Base-by-base conservation (phyloP, 2,113 vertebrate species). In the Engraulis encrasicolus region DNA sequence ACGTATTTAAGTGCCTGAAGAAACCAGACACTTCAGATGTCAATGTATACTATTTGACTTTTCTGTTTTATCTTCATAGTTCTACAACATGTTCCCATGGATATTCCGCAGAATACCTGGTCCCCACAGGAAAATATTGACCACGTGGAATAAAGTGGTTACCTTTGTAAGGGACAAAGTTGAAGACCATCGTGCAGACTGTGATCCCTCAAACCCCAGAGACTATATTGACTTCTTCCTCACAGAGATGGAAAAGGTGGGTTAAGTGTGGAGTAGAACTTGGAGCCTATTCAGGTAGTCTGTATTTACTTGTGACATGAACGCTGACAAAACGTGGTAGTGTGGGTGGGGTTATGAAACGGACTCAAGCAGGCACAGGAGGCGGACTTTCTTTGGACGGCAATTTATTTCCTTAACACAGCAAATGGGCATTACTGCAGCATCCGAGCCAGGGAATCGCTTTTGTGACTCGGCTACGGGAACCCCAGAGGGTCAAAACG, bases 191-290 rank as follows among this genome's bases (percentile, higher is more conserved):
- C 94, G 54, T 86, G 92, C 84, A 49, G 91, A 93, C 6, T 86
- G 92, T 83, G 94, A 96, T 81, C 92, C 95, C 5, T 92, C 86
- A 0, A 92, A 95, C 48, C 88, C 91, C 2, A 93, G 93, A 86
- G 96, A 97, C 85, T 96, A 95, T 89, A 96, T 97, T 0, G 96
- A 97, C 85, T 93, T 93, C 84, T 97, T 96, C 85, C 93, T 97
- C 34, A 86, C 86, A 1, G 95, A 97, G 88, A 96, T 96, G 54
- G 89, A 89, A 87, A 96, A 96, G 93, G 96, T 97, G 54, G 36
- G 54, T 81, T 7, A 71, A 6, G 74, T 4, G n/a, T 45, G 3
- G 40, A 45, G 40, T 5, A 45, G 9, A 5, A 45, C 9, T 45
- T 45, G n/a, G n/a, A n/a, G n/a, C n/a, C n/a, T n/a, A 45, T 45